A percentile compares a stretch with the other conserved stretches of the same genome.
Evolutionary conservation across 2,888 invertebrate species (phyloP).

Genomic region (Agrotis exclamationis): DNA sequence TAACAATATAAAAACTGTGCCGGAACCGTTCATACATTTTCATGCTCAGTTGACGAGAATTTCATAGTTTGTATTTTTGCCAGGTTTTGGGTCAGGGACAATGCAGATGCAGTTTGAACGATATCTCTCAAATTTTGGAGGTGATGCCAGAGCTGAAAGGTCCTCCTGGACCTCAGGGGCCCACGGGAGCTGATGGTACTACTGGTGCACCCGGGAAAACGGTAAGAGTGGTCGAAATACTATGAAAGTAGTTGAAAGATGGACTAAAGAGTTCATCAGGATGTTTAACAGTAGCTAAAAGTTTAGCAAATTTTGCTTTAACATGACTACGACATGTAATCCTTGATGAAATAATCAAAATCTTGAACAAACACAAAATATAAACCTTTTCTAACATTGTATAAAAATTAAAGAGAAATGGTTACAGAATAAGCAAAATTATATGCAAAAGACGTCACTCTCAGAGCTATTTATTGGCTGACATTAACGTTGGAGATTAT

Average conservation of each 20-base stretch:
- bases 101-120: constrained; percentile 95
- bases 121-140: constrained; percentile 91
- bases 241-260: too few species aligned
- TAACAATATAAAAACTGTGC: constrained; percentile 40
- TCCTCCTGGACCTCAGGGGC: constrained; percentile 92
- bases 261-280: neutral
- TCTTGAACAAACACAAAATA: neutral
- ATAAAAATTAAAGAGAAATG: constrained; percentile 9
- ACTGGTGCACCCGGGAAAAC: constrained; percentile 95
- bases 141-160: constrained; percentile 93
- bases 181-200: constrained; percentile 94
- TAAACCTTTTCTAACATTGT: neutral
- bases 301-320: neutral
- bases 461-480: constrained; percentile 50
- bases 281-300: neutral
- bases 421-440: constrained; percentile 26
- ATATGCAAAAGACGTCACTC: constrained; percentile 41
- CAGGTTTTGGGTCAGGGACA: constrained; percentile 86
- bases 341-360: neutral
- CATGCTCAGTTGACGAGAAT: constrained; percentile 15
- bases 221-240: constrained; percentile 83
- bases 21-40: constrained; percentile 24
- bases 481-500: constrained; percentile 56
- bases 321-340: neutral
- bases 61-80: constrained; percentile 49